Evolutionary conservation across 2,113 vertebrate species (phyloP), one percentile per base, ranked within the genome.

Genomic region (Esox niger): DNA sequence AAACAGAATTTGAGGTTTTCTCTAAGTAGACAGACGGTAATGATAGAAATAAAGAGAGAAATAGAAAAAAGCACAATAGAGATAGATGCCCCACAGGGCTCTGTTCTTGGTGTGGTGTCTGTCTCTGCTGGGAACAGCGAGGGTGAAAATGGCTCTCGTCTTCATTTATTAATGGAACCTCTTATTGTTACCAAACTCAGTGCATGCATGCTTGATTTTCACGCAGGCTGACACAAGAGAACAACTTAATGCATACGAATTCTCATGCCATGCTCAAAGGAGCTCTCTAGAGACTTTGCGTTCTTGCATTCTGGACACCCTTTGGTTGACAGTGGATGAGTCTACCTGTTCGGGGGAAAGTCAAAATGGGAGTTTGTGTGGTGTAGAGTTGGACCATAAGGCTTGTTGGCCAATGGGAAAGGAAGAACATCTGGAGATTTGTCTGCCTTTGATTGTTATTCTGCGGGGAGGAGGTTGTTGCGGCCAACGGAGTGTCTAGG

Each of bases 101-200:
- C 32, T 74, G 76, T 80, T 82, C 77, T 86, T 66, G 72, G 65
- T 75, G 60, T 64, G 52, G 27, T 38, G 49, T 75, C 13, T 43
- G 43, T 75, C 46, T 78, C 46, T 78, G 55, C 49, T 75, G 49
- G 20, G 1, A 70, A 63, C 63, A 52, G 30, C 65, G 9, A 17
- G 64, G 65, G 72, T 75, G 69, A 70, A 84, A 84, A 85, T 78
- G 64, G 78, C 69, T 68, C 49, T 49, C 27, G 57, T 59, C 74
- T n/a, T 85, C 62, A 71, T 80, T 82, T 86, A 85, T 82, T 82
- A 65, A 87, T 87, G 79, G 32, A 31, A 77, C 20, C 77, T 83
- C 71, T 78, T 71, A 77, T 84, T 81, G 73, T 82, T 69, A 73
- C 82, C 55, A 68, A 68, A 63, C 69, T 65, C 69, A 70, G 58